Base-by-base conservation (phyloP, 2,113 vertebrate genomes). In the Cygnus buccinator region DNA sequence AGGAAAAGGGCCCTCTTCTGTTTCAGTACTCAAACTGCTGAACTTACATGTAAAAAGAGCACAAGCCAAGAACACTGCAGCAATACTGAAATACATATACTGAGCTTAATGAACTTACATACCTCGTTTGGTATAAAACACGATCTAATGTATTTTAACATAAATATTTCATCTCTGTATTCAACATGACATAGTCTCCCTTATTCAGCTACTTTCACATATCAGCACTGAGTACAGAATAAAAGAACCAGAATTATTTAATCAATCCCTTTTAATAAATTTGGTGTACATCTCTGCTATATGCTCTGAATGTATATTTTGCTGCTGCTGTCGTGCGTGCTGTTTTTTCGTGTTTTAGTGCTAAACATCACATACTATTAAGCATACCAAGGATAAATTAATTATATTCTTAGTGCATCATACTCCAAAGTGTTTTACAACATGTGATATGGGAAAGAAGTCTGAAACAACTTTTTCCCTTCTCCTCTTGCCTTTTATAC, bases 1-100 rank as follows among this genome's bases (percentile, higher is more conserved):
- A 88, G 76, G 83, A 67, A 90, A 94, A 87, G 93, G 95, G 86
- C 93, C 86, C 94, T 89, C 93, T 95, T 93, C 93, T 94, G 89
- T 95, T 86, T 81, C 78, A 71, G 29, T 37, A n/a, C 29, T 72
- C 70, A 65, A 75, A 92, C 48, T 92, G 80, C 88, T 90, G 19
- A 81, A 77, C 52, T 15, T 71, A 4, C 4, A 25, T 59, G 76
- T 72, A n/a, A 33, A 90, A 89, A 71, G 19, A 70, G 11, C 43
- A 52, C n/a, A 76, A 58, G 55, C 21, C 59, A 57, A 78, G 65
- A 93, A 58, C n/a, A 50, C 29, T 5, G 4, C 48, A 73, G 31
- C 2, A 3, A 13, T 50, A 83, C 52, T 46, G 55, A 93, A 79
- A 62, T 80, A 67, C 17, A 3, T 35, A 9, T 61, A n/a, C 74